Evolutionary conservation across 2,113 vertebrate genomes (phyloP).

Genomic region (Amia ocellicauda): DNA sequence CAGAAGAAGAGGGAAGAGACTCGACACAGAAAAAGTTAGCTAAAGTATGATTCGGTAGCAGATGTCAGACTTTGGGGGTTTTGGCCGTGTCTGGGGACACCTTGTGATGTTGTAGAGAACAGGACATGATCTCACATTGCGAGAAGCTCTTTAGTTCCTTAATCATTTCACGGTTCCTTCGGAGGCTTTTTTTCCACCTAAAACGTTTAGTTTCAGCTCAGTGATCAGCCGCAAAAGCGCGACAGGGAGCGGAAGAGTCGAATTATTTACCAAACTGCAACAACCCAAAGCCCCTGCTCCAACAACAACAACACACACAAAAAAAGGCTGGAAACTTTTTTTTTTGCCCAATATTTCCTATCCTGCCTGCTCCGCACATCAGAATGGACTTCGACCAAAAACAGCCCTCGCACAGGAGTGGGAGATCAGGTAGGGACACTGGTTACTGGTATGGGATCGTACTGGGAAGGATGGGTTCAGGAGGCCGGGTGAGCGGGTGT

Average conservation of each 20-base stretch:
- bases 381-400: conserved; percentile 87
- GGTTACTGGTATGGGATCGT: too few relatives aligned
- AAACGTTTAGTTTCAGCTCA: conserved; percentile 99
- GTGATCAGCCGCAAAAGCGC: conserved; percentile 94
- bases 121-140: conserved; percentile 92
- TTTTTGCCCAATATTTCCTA: conserved; percentile 56
- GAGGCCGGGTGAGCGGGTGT: too few relatives aligned
- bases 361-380: conserved; percentile 50
- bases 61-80: conserved; percentile 67
- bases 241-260: conserved; percentile 96
- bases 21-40: conserved; percentile 51
- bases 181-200: conserved; percentile 95
- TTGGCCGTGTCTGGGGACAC: conserved; percentile 74
- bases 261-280: conserved; percentile 93
- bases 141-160: conserved; percentile 91
- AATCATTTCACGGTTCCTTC: conserved; percentile 98
- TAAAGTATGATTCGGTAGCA: conserved; percentile 65
- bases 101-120: conserved; percentile 73
- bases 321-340: conserved; percentile 55
- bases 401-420: conserved; percentile 73
- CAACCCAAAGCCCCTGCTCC: conserved; percentile 64
- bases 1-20: conserved; percentile 12
- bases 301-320: conserved; percentile 38
- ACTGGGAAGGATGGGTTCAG: too few relatives aligned
- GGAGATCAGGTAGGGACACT: conserved; percentile 84